Evolutionary conservation across 2,113 vertebrate genomes (phyloP), one percentile per base, ranked within the genome.

Genomic region (Pungitius pungitius): DNA sequence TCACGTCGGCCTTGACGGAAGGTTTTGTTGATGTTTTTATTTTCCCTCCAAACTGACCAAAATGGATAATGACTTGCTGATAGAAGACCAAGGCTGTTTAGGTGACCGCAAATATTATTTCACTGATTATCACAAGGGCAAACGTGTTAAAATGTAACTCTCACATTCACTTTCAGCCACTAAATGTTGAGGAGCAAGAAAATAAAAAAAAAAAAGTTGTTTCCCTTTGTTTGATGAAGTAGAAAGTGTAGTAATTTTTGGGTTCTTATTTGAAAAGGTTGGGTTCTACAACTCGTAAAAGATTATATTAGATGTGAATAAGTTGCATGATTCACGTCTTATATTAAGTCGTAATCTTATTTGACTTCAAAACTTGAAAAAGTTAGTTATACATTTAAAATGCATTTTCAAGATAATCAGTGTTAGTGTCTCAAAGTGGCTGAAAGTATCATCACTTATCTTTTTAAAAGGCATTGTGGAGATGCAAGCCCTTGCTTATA

Each of bases 91-190:
- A 85, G 82, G 76, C 26, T 57, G 22, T 17, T 73, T 59, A 37
- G 18, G 52, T 56, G 49, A 30, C 77, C 27, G 10, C 26, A 78
- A 84, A 83, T 85, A 62, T 89, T 82, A 40, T 85, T 84, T 64
- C 8, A 81, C 27, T 39, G 69, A 69, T 69, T 58, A 39, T 18
- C 18, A 67, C 56, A 67, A 82, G 69, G 63, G 24, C 63, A 79
- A 65, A 77, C 9, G 13, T 55, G 22, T 60, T 73, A 73, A 70
- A 71, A 14, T 13, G 1, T 40, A 24, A 61, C 39, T 33, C 30
- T 14, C 15, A 49, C 47, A 9, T 61, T 33, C 40, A 26, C 57
- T 56, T 45, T 61, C 45, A 33, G 47, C 8, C 26, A 69, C 14
- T 57, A 61, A 75, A 64, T 17, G 22, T 49, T 39, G 6, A 51